Conservation (phyloP, 2,113 vertebrate species). For the Xenotilapia caudafasciata region DNA sequence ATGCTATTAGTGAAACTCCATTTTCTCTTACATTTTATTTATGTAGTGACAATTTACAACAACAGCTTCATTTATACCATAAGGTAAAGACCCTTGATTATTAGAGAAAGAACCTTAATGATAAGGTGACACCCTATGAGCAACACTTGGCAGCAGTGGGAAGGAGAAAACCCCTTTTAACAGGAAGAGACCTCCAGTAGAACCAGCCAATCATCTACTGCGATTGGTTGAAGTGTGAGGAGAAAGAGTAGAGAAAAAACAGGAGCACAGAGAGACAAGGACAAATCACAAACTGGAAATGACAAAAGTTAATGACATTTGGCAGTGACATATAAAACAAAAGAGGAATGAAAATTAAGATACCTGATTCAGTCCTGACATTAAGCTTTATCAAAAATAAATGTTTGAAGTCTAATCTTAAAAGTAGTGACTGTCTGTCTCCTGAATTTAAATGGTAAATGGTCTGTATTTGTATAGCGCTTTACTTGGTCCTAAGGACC, state of each 20-base stretch:
- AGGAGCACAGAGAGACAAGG: not conserved
- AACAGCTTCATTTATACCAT: not conserved
- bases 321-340: not conserved
- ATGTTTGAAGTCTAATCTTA: not conserved
- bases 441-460: not conserved
- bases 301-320: not conserved
- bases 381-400: not conserved
- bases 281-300: not conserved
- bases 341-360: not conserved
- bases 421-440: not conserved
- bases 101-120: not conserved
- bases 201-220: not conserved
- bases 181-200: not conserved
- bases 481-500: not conserved
- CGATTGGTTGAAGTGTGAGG: not conserved
- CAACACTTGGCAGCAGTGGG: not conserved
- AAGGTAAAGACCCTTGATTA: not conserved
- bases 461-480: not conserved
- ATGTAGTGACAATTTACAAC: not conserved
- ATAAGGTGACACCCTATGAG: not conserved
- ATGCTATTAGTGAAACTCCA: not conserved
- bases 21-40: not conserved
- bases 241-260: not conserved
- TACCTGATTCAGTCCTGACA: not conserved
- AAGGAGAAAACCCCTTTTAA: not conserved